A percentile compares a stretch with the other conserved stretches of the same genome.
Evolutionary conservation across 1,140 invertebrate species (phyloP).

Genomic region (Octopus sinensis): DNA sequence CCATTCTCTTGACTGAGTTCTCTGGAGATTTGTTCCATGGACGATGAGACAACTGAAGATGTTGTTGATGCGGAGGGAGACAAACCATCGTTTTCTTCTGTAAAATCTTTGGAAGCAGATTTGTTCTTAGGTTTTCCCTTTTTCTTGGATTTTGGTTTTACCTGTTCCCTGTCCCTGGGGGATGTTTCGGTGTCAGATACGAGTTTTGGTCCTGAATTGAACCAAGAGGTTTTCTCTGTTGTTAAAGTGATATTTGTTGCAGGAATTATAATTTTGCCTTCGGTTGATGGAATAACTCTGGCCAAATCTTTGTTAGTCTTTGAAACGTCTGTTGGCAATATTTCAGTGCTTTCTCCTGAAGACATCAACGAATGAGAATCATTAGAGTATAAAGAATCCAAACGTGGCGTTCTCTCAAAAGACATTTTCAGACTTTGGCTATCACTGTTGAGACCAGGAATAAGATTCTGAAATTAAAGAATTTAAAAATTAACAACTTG

Average conservation of each 20-base stretch:
- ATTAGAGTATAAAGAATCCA: too few species aligned
- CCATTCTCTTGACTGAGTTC: not conserved
- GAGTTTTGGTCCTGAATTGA: not conserved
- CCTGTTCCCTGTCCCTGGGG: not conserved
- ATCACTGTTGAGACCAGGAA: not conserved
- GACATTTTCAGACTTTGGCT: not conserved
- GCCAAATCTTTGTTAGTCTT: not conserved
- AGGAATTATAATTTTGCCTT: constrained; percentile 31
- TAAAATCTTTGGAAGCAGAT: not conserved
- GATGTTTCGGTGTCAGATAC: too few species aligned
- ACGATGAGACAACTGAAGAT: too few species aligned
- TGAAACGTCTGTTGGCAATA: too few species aligned
- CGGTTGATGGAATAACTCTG: too few species aligned
- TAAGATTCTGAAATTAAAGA: not conserved
- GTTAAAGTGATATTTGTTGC: constrained; percentile 25
- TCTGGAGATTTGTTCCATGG: not conserved
- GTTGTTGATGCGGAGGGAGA: too few species aligned
- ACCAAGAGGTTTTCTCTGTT: constrained; percentile 30
- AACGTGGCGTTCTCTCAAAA: too few species aligned
- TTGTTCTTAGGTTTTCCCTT: not conserved
- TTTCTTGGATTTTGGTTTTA: not conserved
- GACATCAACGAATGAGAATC: too few species aligned
- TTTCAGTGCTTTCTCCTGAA: too few species aligned
- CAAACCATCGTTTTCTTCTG: too few species aligned
- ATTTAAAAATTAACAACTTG: not conserved